Percentiles rank a stretch among this genome's conserved stretches.
Conservation (phyloP, 2,888 invertebrate species). For the Caenorhabditis panamensis region DNA sequence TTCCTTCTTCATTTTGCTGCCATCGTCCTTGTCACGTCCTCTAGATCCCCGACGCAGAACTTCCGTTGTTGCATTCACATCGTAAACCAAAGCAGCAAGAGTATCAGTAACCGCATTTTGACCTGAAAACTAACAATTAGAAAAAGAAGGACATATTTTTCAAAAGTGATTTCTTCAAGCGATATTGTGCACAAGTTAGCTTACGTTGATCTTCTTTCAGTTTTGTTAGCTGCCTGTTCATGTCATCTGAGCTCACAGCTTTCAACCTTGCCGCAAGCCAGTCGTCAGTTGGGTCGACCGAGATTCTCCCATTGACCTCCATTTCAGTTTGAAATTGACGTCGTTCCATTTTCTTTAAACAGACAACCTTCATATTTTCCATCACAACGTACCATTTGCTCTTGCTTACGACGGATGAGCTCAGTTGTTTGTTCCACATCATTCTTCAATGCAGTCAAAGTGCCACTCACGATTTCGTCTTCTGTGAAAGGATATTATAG, state of each 20-base stretch:
- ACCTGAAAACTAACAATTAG: slow-evolving; percentile 65
- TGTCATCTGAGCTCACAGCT: slow-evolving; percentile 77
- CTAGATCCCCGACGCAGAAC: slow-evolving; percentile 71
- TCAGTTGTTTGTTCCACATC: slow-evolving; percentile 80
- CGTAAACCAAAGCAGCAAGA: slow-evolving; percentile 80
- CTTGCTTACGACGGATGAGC: slow-evolving; percentile 76
- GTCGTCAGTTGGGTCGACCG: slow-evolving; percentile 77
- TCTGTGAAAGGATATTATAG: slow-evolving; percentile 62
- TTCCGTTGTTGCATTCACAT: slow-evolving; percentile 81
- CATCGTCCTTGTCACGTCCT: slow-evolving; percentile 64
- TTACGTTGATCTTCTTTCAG: slow-evolving; percentile 77
- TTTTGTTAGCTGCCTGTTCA: slow-evolving; percentile 75
- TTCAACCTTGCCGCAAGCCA: slow-evolving; percentile 78
- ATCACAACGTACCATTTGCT: slow-evolving; percentile 68
- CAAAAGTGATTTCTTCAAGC: too few relatives aligned
- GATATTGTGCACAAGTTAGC: not conserved
- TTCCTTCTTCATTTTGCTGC: slow-evolving; percentile 52
- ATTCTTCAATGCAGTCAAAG: slow-evolving; percentile 75
- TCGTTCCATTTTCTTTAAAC: slow-evolving; percentile 70
- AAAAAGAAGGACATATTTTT: too few relatives aligned
- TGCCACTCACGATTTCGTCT: slow-evolving; percentile 76
- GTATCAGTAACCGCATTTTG: slow-evolving; percentile 80
- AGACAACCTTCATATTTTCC: not conserved
- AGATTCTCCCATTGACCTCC: slow-evolving; percentile 78
- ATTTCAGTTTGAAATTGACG: slow-evolving; percentile 79